These are phyloP conservation scores for Spermophilus dauricus DNA, from an alignment of 2,113 vertebrate species.

Conservation along the genomic window DNA sequence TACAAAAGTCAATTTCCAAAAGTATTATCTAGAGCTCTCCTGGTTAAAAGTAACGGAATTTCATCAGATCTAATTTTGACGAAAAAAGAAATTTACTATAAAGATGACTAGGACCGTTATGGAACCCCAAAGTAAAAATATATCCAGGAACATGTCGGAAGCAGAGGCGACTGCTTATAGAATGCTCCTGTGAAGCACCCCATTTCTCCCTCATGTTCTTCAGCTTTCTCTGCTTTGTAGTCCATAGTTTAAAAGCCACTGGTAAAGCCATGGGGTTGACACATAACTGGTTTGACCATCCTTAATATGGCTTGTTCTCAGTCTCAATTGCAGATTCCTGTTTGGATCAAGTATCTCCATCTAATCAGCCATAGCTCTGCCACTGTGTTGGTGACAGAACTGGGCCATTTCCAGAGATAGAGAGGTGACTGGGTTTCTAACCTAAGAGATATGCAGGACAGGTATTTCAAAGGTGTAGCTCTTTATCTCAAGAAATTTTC, in stretches of 20 bases:
- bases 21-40: neutral
- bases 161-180: neutral
- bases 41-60: neutral
- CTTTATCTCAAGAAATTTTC: slow-evolving; percentile 9
- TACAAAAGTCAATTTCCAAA: slow-evolving; percentile 45
- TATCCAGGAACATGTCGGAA: neutral
- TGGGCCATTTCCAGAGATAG: neutral
- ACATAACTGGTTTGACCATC: neutral
- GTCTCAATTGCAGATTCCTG: slow-evolving; percentile 6
- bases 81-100: neutral
- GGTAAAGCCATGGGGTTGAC: neutral
- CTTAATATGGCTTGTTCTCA: neutral
- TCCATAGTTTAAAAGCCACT: neutral
- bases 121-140: neutral
- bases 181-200: neutral
- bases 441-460: neutral
- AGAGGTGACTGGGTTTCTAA: neutral
- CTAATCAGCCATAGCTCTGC: neutral
- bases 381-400: neutral
- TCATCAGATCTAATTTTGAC: slow-evolving; percentile 26
- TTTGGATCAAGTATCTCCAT: neutral
- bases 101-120: neutral
- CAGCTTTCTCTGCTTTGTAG: neutral
- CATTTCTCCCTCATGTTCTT: neutral
- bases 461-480: neutral